Evolutionary conservation across 2,797 vertebrate species (phyloP).

Genomic region (Neosalanx taihuensis): DNA sequence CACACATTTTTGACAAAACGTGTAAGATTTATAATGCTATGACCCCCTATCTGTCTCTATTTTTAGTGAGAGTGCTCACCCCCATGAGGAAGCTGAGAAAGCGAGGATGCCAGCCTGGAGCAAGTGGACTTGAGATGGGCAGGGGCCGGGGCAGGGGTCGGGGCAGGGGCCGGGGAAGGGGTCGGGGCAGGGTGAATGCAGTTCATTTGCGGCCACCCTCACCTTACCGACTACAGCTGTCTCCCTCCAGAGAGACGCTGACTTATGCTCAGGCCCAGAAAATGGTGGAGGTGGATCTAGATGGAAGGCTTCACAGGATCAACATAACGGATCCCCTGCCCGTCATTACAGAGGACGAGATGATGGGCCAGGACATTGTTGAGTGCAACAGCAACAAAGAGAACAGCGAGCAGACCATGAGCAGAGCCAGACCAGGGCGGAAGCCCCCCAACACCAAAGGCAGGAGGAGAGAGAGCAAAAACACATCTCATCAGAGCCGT

Average conservation of each 20-base stretch:
- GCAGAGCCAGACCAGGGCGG: slow-evolving; percentile 74
- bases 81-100: slow-evolving; percentile 85
- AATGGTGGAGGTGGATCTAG: slow-evolving; percentile 96
- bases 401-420: slow-evolving; percentile 90
- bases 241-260: slow-evolving; percentile 86
- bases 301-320: slow-evolving; percentile 93
- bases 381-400: slow-evolving; percentile 99
- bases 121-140: slow-evolving; percentile 68
- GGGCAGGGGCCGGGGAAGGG: slow-evolving; percentile 76
- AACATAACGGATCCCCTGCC: slow-evolving; percentile 92
- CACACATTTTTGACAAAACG: too few species aligned
- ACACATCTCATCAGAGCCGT: slow-evolving; percentile 72
- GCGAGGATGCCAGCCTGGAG: slow-evolving; percentile 76
- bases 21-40: too few species aligned
- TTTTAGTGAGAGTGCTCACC: slow-evolving; percentile 53
- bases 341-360: slow-evolving; percentile 93
- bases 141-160: slow-evolving; percentile 70
- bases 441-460: slow-evolving; percentile 78
- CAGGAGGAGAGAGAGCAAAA: slow-evolving; percentile 82
- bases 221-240: slow-evolving; percentile 90
- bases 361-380: slow-evolving; percentile 93
- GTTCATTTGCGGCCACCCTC: slow-evolving; percentile 84
- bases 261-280: slow-evolving; percentile 95
- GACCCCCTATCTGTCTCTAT: slow-evolving; percentile 3
- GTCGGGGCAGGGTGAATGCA: slow-evolving; percentile 68